Evolutionary conservation across 2,113 vertebrate genomes (phyloP).

Genomic region (Oreochromis tanganicae): DNA sequence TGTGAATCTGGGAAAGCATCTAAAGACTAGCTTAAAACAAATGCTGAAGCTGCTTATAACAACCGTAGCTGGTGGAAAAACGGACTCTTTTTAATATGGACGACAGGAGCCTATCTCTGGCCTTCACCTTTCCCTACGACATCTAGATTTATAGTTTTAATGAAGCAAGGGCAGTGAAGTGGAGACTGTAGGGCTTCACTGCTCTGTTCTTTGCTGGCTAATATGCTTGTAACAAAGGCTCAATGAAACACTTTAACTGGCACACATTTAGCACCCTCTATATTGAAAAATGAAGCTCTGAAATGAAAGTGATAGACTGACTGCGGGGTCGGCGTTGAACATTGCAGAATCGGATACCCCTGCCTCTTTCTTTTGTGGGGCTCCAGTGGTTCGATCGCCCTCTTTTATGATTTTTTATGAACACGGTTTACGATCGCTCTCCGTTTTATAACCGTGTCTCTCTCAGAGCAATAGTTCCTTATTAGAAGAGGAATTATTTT

Average conservation of each 20-base stretch:
- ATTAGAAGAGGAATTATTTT: slow-evolving; percentile 50
- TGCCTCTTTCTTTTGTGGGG: slow-evolving; percentile 12
- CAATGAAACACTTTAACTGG: slow-evolving; percentile 49
- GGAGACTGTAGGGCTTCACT: slow-evolving; percentile 41
- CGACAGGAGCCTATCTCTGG: slow-evolving; percentile 31
- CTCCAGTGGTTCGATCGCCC: slow-evolving; percentile 28
- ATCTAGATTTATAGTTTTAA: slow-evolving; percentile 69
- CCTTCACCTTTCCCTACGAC: slow-evolving; percentile 29
- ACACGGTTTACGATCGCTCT: slow-evolving; percentile 50
- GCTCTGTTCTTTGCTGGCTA: slow-evolving; percentile 31
- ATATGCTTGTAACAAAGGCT: slow-evolving; percentile 57
- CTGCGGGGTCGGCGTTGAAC: slow-evolving; percentile 27
- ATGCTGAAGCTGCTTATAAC: neutral
- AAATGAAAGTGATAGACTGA: slow-evolving; percentile 45
- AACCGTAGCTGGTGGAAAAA: neutral
- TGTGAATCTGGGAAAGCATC: neutral
- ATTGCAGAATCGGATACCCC: neutral
- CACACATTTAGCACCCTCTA: slow-evolving; percentile 46
- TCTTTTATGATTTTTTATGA: slow-evolving; percentile 59
- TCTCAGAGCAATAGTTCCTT: slow-evolving; percentile 47
- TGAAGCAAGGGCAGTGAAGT: slow-evolving; percentile 56
- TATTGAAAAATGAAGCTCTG: slow-evolving; percentile 58
- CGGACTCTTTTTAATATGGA: slow-evolving; percentile 3
- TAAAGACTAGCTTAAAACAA: neutral
- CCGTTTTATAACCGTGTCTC: slow-evolving; percentile 43